Conservation (phyloP, 2,113 vertebrate genomes). For the Prunella himalayana region DNA sequence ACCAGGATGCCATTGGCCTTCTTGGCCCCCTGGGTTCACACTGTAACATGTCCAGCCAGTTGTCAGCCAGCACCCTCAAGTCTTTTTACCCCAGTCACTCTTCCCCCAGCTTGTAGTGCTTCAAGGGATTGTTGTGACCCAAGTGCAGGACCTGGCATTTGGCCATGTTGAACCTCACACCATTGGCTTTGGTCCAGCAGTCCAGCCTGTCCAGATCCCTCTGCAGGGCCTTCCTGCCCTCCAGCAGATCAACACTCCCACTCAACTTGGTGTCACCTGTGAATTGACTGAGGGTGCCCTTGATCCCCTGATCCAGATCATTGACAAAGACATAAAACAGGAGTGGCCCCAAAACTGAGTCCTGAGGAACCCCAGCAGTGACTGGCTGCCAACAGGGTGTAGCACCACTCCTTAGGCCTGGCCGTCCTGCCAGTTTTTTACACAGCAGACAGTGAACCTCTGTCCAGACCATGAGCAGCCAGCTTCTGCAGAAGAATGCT, state of each 20-base stretch:
- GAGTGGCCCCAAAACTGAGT: neutral
- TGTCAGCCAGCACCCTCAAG: neutral
- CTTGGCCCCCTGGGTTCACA: neutral
- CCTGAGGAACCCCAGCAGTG: neutral
- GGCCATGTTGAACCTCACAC: neutral
- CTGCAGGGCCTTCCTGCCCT: neutral
- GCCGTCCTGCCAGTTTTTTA: neutral
- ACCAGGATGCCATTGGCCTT: neutral
- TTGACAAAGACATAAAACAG: neutral
- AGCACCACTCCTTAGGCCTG: neutral
- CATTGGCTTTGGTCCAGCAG: rapidly evolving
- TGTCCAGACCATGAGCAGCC: neutral
- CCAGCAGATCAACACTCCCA: neutral
- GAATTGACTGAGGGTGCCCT: neutral
- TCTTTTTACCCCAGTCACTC: neutral
- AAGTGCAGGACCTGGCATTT: neutral
- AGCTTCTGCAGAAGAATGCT: neutral
- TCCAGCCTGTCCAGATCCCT: neutral
- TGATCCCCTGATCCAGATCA: neutral
- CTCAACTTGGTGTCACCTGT: neutral
- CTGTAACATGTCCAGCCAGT: neutral
- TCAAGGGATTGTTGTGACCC: neutral
- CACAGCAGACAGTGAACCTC: neutral
- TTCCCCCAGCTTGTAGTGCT: neutral
- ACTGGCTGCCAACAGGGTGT: neutral